Evolutionary conservation across 1,140 invertebrate species (phyloP).

Genomic region (Drosophila nigromelanica): DNA sequence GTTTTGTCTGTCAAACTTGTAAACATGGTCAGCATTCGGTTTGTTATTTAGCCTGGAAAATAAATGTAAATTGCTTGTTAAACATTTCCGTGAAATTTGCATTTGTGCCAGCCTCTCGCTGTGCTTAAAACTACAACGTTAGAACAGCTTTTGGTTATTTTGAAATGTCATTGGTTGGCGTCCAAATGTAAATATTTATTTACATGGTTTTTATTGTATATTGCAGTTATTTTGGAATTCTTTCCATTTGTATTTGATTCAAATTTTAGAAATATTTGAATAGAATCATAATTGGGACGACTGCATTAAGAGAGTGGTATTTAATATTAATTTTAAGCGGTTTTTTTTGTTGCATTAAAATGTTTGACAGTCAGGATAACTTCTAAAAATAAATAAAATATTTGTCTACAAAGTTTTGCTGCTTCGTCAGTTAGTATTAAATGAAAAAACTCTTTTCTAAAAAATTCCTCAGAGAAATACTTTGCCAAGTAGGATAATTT

Average conservation of each 20-base stretch:
- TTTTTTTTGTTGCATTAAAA: no score
- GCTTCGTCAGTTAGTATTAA: no score
- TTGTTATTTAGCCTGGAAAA: slow-evolving; percentile 30
- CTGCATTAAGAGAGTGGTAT: no score
- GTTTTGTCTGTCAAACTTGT: slow-evolving; percentile 17
- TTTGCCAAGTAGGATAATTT: no score
- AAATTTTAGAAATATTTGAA: no score
- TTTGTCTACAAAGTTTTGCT: no score
- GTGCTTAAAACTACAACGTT: background rate
- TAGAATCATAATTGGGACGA: no score
- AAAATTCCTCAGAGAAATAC: no score
- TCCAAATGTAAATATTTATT: background rate
- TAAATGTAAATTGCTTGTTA: slow-evolving; percentile 23
- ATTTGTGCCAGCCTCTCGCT: background rate
- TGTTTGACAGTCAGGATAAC: no score
- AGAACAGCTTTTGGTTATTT: background rate
- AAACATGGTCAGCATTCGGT: slow-evolving; percentile 11
- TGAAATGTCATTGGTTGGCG: background rate
- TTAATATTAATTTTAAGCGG: no score
- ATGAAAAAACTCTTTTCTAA: no score
- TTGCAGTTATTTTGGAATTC: background rate
- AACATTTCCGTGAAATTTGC: slow-evolving; percentile 8
- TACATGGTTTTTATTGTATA: background rate
- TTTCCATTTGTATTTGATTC: background rate
- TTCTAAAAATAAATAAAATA: no score